Conservation (phyloP, 2,888 invertebrate genomes). For the Azorinus chamasolen region DNA sequence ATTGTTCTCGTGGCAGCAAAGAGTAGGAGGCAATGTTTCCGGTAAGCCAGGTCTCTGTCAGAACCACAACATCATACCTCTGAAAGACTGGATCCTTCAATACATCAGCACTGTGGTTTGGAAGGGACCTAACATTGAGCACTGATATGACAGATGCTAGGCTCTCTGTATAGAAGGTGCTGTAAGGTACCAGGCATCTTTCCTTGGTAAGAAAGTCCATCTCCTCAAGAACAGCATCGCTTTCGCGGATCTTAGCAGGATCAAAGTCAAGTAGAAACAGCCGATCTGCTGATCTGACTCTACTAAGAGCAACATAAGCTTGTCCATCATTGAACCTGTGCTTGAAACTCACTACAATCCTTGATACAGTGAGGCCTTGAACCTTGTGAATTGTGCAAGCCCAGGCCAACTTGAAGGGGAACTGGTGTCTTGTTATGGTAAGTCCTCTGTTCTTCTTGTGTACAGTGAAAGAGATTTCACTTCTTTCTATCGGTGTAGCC, state of each 20-base stretch:
- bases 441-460: constrained; percentile 16
- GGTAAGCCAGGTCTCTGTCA: constrained; percentile 19
- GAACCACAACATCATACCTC: neutral
- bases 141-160: neutral
- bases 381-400: constrained; percentile 52
- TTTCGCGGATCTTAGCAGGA: constrained; percentile 13
- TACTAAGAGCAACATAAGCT: constrained; percentile 45
- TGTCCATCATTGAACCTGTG: constrained; percentile 34
- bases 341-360: constrained; percentile 43
- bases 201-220: constrained; percentile 4
- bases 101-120: neutral
- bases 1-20: neutral
- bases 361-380: constrained; percentile 40
- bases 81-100: constrained; percentile 14
- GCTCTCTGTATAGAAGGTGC: neutral
- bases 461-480: constrained; percentile 23
- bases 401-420: constrained; percentile 43
- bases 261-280: constrained; percentile 32
- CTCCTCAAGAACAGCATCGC: neutral
- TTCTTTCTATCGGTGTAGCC: constrained; percentile 32
- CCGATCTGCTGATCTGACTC: constrained; percentile 25
- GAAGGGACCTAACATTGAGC: neutral
- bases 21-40: neutral
- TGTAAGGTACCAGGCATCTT: neutral
- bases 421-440: constrained; percentile 28